Base-by-base conservation (phyloP, 2,113 vertebrate genomes). In the Petrocephalus zakoni region DNA sequence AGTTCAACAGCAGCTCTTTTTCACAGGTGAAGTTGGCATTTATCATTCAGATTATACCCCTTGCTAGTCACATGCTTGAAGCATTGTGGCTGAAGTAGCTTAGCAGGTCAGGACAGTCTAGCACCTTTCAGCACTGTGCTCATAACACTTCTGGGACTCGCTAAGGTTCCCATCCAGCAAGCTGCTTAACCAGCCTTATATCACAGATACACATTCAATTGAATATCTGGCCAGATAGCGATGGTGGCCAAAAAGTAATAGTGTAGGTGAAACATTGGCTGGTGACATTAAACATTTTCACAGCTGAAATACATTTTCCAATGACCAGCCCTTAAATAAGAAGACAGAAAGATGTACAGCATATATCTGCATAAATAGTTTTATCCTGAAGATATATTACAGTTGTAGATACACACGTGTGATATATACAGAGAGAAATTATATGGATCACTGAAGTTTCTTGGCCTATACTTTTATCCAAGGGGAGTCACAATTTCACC, bases 331-430 rank as follows among this genome's bases (percentile, higher is more conserved):
- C 29, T 72, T 75, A 75, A 78, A 78, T 37, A 78, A 19, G 11
- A 37, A 75, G 72, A 78, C 34, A 19, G 13, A 21, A 78, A 78
- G n/a, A 29, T 68, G 2, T 17, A 42, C 34, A 78, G 72, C 72
- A 78, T 6, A 83, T 49, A 22, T 49, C 22, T 83, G 46, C 46
- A 49, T 49, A 83, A 51, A n/a, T 4, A 49, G 81, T 13, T 83
- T 83, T 83, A 83, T 42, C 81, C 81, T n/a, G 46, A 83, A 8
- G 46, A 83, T 83, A 83, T 83, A 83, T n/a, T n/a, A 17, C 29
- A 68, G 61, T 29, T 49, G 37, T n/a, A 47, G 81, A 42, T 83
- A n/a, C 46, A 83, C 37, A 46, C 49, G 42, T 49, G 11, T 83
- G 81, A 83, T 22, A 47, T 83, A 22, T 11, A 81, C 9, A 42